Evolutionary conservation across 1,140 invertebrate genomes (phyloP).

Genomic region (Drosophila eugracilis): DNA sequence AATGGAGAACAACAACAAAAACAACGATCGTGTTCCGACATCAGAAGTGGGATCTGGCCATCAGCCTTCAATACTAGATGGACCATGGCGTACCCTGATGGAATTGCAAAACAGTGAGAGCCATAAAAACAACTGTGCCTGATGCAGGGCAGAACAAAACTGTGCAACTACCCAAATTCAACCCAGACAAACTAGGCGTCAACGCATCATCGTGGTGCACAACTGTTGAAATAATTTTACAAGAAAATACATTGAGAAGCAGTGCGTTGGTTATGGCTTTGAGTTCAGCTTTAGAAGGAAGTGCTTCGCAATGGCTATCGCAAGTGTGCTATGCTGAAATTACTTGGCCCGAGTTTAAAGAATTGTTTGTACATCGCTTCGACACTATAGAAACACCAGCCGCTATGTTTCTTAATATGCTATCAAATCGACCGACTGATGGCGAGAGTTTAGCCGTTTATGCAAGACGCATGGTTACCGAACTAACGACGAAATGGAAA

Average conservation of each 20-base stretch:
- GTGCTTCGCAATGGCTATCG: no score
- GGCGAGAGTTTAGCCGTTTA: not conserved
- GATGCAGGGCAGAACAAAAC: not conserved
- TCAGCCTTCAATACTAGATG: not conserved
- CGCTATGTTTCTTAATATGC: no score
- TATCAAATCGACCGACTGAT: no score
- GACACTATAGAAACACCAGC: no score
- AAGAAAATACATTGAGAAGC: conserved; percentile 3
- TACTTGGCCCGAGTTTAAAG: no score
- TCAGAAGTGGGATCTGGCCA: not conserved
- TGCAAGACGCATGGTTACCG: not conserved
- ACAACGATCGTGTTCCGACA: not conserved
- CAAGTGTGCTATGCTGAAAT: no score
- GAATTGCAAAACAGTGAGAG: not conserved
- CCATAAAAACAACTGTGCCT: not conserved
- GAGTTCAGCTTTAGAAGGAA: no score
- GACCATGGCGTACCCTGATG: not conserved
- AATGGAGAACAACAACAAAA: no score
- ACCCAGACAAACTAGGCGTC: not conserved
- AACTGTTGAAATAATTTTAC: no score
- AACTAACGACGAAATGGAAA: not conserved
- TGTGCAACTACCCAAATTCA: not conserved
- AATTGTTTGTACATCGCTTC: no score
- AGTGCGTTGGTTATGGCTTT: no score
- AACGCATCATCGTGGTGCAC: not conserved